Conservation (phyloP, 2,888 invertebrate species). For the Stegana nigrithorax region DNA sequence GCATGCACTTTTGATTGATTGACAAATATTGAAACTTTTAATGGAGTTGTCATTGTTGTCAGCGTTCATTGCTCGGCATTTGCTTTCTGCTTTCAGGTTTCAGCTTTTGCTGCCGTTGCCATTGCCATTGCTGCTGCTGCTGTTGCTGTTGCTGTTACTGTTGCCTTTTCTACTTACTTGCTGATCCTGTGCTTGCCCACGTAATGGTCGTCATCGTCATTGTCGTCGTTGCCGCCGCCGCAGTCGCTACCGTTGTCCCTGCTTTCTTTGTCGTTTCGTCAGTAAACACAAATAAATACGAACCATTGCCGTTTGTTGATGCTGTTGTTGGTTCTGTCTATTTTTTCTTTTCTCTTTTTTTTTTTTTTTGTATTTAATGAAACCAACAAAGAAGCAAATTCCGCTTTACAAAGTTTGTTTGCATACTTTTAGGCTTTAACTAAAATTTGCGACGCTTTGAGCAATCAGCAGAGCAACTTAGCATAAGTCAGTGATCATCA, state of each 20-base stretch:
- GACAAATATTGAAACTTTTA: constrained; percentile 24
- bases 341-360: not conserved
- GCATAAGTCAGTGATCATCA: too few species aligned
- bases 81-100: too few species aligned
- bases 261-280: too few species aligned
- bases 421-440: constrained; percentile 14
- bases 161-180: too few species aligned
- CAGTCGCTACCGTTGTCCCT: not conserved
- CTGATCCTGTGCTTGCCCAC: too few species aligned
- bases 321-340: not conserved
- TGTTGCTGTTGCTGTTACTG: too few species aligned
- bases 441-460: too few species aligned
- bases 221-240: not conserved
- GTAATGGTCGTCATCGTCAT: not conserved
- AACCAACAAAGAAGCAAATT: constrained; percentile 2
- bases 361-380: not conserved
- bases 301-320: too few species aligned
- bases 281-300: too few species aligned
- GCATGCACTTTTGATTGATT: constrained; percentile 25
- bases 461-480: too few species aligned
- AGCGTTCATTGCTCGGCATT: not conserved
- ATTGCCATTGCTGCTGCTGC: too few species aligned
- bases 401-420: constrained; percentile 6
- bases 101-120: too few species aligned
- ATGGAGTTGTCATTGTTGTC: constrained; percentile 19